Evolutionary conservation across 2,113 vertebrate species (phyloP), one percentile per base, ranked within the genome.

Genomic region (Aegypius monachus): DNA sequence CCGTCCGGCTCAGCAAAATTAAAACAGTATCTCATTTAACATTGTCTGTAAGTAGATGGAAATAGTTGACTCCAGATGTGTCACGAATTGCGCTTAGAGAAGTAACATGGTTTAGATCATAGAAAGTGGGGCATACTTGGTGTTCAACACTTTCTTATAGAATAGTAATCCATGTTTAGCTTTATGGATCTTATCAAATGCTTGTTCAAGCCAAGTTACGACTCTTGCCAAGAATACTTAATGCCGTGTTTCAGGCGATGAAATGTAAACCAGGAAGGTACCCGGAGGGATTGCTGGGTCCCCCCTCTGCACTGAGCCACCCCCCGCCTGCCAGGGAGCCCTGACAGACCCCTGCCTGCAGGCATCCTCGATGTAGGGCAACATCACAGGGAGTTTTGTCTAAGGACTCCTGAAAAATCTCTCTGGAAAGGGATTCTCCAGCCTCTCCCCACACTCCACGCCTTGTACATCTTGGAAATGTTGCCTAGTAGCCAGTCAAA

Each of bases 91-190:
- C 5, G 2, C 36, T 92, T 48, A 61, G 47, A 84, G 56, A 91
- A 89, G 48, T 79, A 78, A 82, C 17, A 26, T 19, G 31, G 38
- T 91, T 97, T 75, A 91, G 72, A 78, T 84, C 75, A 72, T 36
- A 91, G 83, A 75, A 95, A 97, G 72, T 79, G 63, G 82, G 40
- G 15, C 88, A 93, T 84, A 79, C 61, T 89, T 91, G 48, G 52
- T 94, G 88, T 81, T 97, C 94, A 97, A 92, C 95, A 96, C 93
- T 95, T 97, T 89, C 97, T 91, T 97, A 95, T 93, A 95, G 80
- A 90, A 59, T 77, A 74, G 50, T 65, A 91, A 92, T 71, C 83
- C 27, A 14, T 67, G 63, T 81, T 97, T 71, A 67, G 72, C 67
- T 88, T 78, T 47, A 59, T 29, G 82, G 75, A 92, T 92, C 68